These are phyloP conservation scores for Neotoma lepida DNA, from an alignment of 2,113 vertebrate genomes.

Conservation along the genomic window DNA sequence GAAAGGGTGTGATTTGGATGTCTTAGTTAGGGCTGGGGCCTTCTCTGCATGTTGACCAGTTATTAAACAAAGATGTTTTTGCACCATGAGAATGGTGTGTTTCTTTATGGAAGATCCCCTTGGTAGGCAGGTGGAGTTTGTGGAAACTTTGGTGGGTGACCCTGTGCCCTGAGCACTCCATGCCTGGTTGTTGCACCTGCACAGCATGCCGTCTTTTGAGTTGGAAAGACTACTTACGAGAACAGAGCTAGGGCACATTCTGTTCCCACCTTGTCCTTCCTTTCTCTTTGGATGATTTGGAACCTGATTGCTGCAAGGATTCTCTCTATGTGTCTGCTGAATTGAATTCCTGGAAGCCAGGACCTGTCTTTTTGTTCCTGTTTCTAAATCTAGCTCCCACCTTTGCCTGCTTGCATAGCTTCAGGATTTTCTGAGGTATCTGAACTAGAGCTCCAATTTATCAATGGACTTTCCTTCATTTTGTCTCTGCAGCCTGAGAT, in stretches of 20 bases:
- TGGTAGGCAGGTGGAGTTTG: not conserved
- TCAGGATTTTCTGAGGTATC: not conserved
- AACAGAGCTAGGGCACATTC: not conserved
- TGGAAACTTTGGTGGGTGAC: rapidly evolving
- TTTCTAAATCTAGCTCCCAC: not conserved
- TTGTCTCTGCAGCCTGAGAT: constrained; percentile 90
- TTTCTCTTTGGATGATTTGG: not conserved
- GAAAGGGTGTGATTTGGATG: not conserved
- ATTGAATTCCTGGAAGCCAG: not conserved
- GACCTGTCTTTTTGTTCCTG: not conserved
- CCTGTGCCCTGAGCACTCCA: rapidly evolving
- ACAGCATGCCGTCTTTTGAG: rapidly evolving
- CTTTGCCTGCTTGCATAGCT: not conserved
- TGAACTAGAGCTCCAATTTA: not conserved
- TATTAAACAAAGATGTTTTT: not conserved
- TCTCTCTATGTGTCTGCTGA: not conserved
- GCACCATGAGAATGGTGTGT: not conserved
- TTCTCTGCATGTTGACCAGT: not conserved
- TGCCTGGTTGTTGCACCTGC: not conserved
- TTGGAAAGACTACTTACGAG: not conserved
- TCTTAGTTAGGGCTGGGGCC: not conserved
- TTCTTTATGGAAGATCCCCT: not conserved
- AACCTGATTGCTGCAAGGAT: not conserved
- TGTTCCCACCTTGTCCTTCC: too few species aligned
- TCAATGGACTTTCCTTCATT: not conserved